Evolutionary conservation across 2,888 invertebrate species (phyloP).

Genomic region (Chelonus formosanus): DNA sequence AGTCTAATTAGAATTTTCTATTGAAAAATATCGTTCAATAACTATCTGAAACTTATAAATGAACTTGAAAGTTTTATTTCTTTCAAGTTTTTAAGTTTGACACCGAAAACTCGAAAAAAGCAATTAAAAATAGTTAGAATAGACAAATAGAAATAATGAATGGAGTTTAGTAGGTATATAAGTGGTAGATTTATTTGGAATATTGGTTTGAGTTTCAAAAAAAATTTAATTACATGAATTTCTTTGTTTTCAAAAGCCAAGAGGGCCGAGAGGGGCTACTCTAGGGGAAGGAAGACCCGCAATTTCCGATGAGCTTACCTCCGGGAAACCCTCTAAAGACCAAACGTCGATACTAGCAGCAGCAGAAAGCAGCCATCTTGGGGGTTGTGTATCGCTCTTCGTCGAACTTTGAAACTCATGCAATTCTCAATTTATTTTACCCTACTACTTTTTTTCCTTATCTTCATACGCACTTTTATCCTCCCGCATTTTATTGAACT

Average conservation of each 20-base stretch:
- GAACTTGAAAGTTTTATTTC: neutral
- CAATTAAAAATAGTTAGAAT: conserved; percentile 1
- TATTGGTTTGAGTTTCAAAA: conserved; percentile 18
- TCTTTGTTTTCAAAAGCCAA: conserved; percentile 57
- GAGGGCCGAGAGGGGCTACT: conserved; percentile 50
- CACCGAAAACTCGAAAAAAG: neutral
- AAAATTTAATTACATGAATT: conserved; percentile 62
- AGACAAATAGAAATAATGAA: neutral
- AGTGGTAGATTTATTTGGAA: neutral
- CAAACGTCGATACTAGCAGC: conserved; percentile 63
- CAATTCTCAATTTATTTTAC: conserved; percentile 43
- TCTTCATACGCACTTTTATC: neutral
- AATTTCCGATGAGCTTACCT: conserved; percentile 66
- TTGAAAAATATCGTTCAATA: no score
- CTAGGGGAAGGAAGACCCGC: conserved; percentile 63
- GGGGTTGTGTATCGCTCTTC: conserved; percentile 55
- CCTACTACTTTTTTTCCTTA: neutral
- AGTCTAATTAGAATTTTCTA: no score
- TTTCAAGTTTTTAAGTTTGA: neutral
- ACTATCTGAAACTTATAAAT: no score
- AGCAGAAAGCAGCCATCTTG: conserved; percentile 58
- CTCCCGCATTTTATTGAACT: no score
- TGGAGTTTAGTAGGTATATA: neutral
- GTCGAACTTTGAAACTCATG: conserved; percentile 50
- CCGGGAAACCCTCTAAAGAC: conserved; percentile 63